Conservation (phyloP, 2,797 vertebrate species). For the Oophaga sylvatica region DNA sequence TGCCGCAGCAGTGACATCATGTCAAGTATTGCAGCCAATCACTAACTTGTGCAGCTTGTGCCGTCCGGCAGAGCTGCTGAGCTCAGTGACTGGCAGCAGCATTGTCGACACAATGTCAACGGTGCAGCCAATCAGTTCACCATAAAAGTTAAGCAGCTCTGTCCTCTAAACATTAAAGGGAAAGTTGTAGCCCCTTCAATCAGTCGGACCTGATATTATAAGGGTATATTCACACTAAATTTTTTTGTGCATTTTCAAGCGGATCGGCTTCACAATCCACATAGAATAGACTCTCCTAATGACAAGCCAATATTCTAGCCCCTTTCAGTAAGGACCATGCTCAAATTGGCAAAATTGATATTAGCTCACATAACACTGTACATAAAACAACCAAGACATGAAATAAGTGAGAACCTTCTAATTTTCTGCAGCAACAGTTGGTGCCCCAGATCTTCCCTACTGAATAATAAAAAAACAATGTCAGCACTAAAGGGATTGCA, state of each 20-base stretch:
- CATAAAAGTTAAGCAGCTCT: not conserved
- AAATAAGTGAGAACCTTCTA: not conserved
- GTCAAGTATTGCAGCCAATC: too few species aligned
- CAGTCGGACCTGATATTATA: not conserved
- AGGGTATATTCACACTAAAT: too few species aligned
- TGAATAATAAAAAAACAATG: not conserved
- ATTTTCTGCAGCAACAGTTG: slow-evolving; percentile 25
- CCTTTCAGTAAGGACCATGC: too few species aligned
- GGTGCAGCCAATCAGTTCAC: not conserved
- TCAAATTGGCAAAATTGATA: not conserved
- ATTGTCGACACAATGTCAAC: too few species aligned
- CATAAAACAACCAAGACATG: not conserved
- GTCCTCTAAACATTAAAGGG: not conserved
- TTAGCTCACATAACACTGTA: not conserved
- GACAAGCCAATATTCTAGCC: too few species aligned
- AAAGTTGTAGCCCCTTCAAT: not conserved
- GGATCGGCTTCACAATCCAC: too few species aligned
- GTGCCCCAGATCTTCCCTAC: not conserved
- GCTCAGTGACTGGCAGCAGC: too few species aligned
- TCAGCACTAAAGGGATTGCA: slow-evolving; percentile 56
- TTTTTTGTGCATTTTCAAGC: too few species aligned
- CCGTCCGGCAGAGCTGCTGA: too few species aligned
- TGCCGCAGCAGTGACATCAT: too few species aligned
- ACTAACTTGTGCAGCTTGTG: too few species aligned
- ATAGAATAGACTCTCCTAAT: too few species aligned